Percentiles rank a stretch among this genome's conserved stretches.
These are phyloP conservation scores for Hydrochoerus hydrochaeris DNA, from an alignment of 2,113 vertebrate genomes.

Conservation along the genomic window DNA sequence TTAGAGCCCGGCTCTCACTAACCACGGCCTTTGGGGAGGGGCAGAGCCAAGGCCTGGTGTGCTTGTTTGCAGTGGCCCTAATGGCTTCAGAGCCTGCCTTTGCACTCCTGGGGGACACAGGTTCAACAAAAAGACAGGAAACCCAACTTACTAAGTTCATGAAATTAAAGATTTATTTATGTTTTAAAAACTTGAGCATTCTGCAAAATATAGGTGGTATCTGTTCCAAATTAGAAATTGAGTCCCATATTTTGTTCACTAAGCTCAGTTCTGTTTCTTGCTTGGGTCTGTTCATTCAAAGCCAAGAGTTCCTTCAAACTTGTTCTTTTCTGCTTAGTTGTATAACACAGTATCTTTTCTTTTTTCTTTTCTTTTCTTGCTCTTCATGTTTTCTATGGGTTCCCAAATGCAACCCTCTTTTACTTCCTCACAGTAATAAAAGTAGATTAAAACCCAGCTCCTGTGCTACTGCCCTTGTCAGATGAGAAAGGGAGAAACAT, in stretches of 20 bases:
- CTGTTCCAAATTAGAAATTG: slow-evolving; percentile 20
- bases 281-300: background rate
- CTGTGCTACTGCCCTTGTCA: background rate
- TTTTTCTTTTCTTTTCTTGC: background rate
- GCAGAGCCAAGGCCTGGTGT: background rate
- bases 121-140: background rate
- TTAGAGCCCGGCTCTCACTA: slow-evolving; percentile 20
- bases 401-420: background rate
- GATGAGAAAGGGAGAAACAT: background rate
- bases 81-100: background rate
- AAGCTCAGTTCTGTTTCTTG: background rate
- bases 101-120: background rate
- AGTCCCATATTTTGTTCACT: background rate
- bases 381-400: background rate
- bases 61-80: background rate
- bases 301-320: background rate
- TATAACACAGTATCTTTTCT: background rate
- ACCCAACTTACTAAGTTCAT: background rate
- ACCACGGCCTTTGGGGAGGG: background rate
- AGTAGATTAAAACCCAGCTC: background rate
- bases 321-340: background rate
- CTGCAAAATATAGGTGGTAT: background rate
- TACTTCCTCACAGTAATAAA: background rate
- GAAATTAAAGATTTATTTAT: slow-evolving; percentile 19
- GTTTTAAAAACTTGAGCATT: background rate